These are phyloP conservation scores for Gnatocerus cornutus DNA, from an alignment of 2,888 invertebrate species.

Conservation along the genomic window DNA sequence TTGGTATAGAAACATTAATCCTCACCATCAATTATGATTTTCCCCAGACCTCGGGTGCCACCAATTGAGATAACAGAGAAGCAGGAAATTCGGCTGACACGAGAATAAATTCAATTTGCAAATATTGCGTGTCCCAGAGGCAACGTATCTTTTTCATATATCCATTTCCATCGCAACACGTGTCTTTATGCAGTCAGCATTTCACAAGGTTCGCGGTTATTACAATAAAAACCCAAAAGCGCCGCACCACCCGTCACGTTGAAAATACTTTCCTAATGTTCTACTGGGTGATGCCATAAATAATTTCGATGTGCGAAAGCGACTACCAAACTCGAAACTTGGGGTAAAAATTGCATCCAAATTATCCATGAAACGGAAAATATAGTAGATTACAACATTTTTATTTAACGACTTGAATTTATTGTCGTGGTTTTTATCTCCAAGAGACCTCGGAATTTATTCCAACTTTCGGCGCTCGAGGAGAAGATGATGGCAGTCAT, in stretches of 20 bases:
- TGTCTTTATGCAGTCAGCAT: slow-evolving; percentile 65
- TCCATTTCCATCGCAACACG: slow-evolving; percentile 65
- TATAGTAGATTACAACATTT: slow-evolving; percentile 63
- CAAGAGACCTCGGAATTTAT: slow-evolving; percentile 34
- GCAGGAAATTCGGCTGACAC: slow-evolving; percentile 51
- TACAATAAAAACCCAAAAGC: slow-evolving; percentile 64
- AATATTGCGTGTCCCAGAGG: slow-evolving; percentile 63
- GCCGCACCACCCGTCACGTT: slow-evolving; percentile 57
- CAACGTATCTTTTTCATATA: slow-evolving; percentile 65
- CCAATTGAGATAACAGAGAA: slow-evolving; percentile 46
- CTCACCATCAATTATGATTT: slow-evolving; percentile 23
- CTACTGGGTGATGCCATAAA: slow-evolving; percentile 64
- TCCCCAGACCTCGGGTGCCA: slow-evolving; percentile 22
- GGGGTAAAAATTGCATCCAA: slow-evolving; percentile 61
- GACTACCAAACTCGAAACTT: slow-evolving; percentile 60
- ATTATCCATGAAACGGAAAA: slow-evolving; percentile 64
- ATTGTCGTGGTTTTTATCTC: slow-evolving; percentile 60
- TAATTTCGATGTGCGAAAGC: slow-evolving; percentile 66
- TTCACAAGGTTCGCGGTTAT: slow-evolving; percentile 66
- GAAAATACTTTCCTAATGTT: slow-evolving; percentile 65
- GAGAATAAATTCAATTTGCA: slow-evolving; percentile 66
- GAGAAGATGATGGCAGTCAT: slow-evolving; percentile 15
- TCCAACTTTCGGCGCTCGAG: slow-evolving; percentile 34
- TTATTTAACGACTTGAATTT: slow-evolving; percentile 62
- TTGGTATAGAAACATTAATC: too few relatives aligned